Percentiles rank a stretch among this genome's conserved stretches.
These are phyloP conservation scores for Helicoverpa assulta DNA, from an alignment of 2,888 invertebrate genomes.

Conservation along the genomic window DNA sequence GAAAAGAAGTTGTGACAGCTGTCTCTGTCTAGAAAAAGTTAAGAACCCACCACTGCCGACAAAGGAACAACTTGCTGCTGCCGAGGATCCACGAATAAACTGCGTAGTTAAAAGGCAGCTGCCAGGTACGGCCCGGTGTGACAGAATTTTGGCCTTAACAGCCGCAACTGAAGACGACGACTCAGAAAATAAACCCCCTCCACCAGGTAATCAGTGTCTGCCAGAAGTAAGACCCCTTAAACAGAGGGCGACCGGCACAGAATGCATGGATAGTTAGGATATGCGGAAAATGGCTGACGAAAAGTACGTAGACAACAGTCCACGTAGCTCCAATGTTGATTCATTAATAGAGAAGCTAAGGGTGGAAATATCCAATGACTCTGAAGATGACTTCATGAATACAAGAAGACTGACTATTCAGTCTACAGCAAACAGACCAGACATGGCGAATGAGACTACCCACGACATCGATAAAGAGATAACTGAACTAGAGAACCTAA, in stretches of 20 bases:
- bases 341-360: conserved; percentile 65
- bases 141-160: conserved; percentile 59
- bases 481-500: conserved; percentile 60
- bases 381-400: conserved; percentile 57
- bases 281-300: conserved; percentile 71
- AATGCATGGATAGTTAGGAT: conserved; percentile 66
- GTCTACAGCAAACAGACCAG: conserved; percentile 7
- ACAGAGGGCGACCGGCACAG: conserved; percentile 70
- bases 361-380: conserved; percentile 52
- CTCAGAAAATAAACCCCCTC: conserved; percentile 70
- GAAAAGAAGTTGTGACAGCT: conserved; percentile 6
- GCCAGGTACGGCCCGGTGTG: conserved; percentile 64
- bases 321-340: conserved; percentile 54
- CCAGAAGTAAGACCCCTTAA: conserved; percentile 4
- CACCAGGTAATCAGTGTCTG: conserved; percentile 25
- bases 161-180: conserved; percentile 71
- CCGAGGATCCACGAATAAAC: background rate
- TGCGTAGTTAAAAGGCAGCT: conserved; percentile 21
- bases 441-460: conserved; percentile 1
- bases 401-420: conserved; percentile 63
- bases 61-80: background rate
- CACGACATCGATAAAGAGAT: conserved; percentile 74
- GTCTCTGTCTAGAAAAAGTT: conserved; percentile 41
- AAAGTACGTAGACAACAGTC: conserved; percentile 24
- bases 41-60: conserved; percentile 28